phyloP scores from a whole-genome alignment of 2,888 invertebrate species.

The Philaethria dido region DNA sequence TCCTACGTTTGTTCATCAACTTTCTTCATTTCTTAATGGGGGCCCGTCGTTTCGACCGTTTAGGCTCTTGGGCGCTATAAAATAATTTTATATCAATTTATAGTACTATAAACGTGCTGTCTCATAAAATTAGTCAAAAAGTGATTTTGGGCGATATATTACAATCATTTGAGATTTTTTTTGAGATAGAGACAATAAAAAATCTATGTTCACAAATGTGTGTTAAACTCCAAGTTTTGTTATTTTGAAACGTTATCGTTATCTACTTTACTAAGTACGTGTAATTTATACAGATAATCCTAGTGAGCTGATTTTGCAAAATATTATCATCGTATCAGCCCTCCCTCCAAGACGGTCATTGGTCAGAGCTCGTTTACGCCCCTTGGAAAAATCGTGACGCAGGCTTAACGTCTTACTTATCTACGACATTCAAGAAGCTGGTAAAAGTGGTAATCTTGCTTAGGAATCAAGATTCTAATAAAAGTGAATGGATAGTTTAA shows the following conservation, averaged over 20 bases:
- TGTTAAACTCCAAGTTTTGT: not conserved
- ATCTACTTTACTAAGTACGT: not conserved
- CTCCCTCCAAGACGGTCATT: conserved; percentile 69
- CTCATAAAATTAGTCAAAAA: conserved; percentile 10
- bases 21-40: conserved; percentile 39
- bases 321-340: conserved; percentile 59
- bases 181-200: not conserved
- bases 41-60: conserved; percentile 18
- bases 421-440: conserved; percentile 10
- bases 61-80: conserved; percentile 7
- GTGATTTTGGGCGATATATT: not conserved
- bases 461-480: not conserved
- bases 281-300: conserved; percentile 33
- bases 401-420: conserved; percentile 40
- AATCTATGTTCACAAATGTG: not conserved
- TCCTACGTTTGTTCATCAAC: conserved; percentile 36
- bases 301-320: conserved; percentile 40
- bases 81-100: conserved; percentile 27
- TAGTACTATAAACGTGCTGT: conserved; percentile 3
- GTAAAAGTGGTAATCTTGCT: not conserved
- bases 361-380: conserved; percentile 74
- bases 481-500: not conserved
- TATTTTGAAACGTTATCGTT: not conserved
- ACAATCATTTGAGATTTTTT: conserved; percentile 8
- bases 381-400: conserved; percentile 52